phyloP scores from a whole-genome alignment of 30 jellyfish, hydroid and myxozoan genomes.

The Hydra vulgaris region DNA sequence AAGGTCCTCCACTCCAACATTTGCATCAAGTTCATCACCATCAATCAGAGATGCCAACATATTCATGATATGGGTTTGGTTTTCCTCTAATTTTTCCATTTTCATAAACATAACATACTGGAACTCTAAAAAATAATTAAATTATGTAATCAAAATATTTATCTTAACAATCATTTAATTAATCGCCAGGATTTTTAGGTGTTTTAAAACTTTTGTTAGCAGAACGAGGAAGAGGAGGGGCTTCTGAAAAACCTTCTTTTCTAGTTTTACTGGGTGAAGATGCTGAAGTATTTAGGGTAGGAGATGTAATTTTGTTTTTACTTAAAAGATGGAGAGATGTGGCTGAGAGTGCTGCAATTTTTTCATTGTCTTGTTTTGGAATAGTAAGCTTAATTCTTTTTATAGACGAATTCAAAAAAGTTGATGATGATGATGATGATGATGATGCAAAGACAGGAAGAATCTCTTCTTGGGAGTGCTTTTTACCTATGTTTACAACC shows the following conservation, averaged over 20 bases:
- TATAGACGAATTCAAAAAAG: neutral
- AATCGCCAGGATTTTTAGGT: neutral
- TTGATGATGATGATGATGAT: no score
- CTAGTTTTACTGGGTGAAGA: neutral
- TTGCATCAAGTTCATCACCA: neutral
- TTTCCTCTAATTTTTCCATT: neutral
- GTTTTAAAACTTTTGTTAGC: neutral
- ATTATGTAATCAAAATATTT: neutral
- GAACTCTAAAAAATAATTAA: slow-evolving; percentile 6
- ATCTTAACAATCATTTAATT: neutral
- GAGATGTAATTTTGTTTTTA: no score
- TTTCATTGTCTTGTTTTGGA: neutral
- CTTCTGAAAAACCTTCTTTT: neutral
- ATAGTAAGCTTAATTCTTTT: neutral
- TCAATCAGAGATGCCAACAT: neutral
- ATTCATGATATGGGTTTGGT: neutral
- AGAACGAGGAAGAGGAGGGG: neutral
- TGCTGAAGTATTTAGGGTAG: no score
- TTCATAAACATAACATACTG: slow-evolving; percentile 2
- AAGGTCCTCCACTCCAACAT: neutral
- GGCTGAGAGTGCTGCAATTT: neutral
- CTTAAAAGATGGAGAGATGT: neutral
- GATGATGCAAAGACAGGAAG: neutral
- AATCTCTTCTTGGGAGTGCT: neutral
- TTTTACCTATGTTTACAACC: neutral